phyloP scores from a whole-genome alignment of 2,888 invertebrate species.

The Phania funesta region DNA sequence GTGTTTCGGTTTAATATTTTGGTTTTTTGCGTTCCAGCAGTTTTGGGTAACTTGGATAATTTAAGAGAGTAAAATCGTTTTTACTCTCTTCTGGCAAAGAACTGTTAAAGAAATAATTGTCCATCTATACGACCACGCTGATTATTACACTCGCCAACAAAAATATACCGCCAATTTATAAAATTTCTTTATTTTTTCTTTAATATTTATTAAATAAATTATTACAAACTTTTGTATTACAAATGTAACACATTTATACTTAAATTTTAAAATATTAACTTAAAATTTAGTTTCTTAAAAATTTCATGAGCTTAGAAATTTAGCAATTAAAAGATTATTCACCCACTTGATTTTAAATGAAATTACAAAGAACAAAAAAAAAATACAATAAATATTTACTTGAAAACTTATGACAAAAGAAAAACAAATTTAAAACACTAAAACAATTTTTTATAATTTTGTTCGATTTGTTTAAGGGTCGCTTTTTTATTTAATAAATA shows the following conservation, averaged over 20 bases:
- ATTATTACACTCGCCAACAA: no score
- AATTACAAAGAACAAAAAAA: slow-evolving; percentile 5
- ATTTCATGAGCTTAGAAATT: slow-evolving; percentile 30
- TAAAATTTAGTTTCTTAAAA: slow-evolving; percentile 14
- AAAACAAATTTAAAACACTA: background rate
- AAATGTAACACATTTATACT: slow-evolving; percentile 68
- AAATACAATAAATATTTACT: slow-evolving; percentile 31
- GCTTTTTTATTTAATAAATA: background rate
- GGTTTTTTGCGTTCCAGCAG: no score
- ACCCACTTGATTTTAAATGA: no score
- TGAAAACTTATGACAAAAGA: background rate
- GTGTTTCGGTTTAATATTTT: no score
- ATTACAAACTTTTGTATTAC: slow-evolving; percentile 46
- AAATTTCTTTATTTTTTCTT: background rate
- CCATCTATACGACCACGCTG: no score
- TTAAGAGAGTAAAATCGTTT: no score
- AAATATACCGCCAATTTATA: background rate
- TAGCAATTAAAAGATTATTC: slow-evolving; percentile 20
- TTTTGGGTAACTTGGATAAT: no score
- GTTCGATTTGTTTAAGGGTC: no score
- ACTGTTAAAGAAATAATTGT: no score
- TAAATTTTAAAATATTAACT: slow-evolving; percentile 20
- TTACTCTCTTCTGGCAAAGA: no score
- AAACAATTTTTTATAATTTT: background rate
- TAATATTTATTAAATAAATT: slow-evolving; percentile 47